Percentiles rank a stretch among this genome's conserved stretches.
phyloP scores from a whole-genome alignment of 2,888 invertebrate species.

The Cephus spinipes region DNA sequence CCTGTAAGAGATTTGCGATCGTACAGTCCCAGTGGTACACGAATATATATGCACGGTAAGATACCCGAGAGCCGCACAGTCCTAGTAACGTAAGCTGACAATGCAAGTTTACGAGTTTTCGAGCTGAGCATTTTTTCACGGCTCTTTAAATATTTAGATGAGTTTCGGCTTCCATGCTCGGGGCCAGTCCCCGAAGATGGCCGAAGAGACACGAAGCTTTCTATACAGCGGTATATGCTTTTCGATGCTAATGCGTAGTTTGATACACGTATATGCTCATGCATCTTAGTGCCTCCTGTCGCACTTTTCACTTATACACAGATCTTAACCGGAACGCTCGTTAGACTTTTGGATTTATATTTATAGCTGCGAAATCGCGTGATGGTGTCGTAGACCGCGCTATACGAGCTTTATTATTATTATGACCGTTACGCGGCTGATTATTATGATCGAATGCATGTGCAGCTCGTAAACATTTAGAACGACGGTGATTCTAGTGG shows the following conservation, averaged over 20 bases:
- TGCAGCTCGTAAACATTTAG: background rate
- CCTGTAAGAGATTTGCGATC: background rate
- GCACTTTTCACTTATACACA: background rate
- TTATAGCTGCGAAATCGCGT: background rate
- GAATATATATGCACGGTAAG: background rate
- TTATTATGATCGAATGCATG: conserved; percentile 4
- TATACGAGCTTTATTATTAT: background rate
- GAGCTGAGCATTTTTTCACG: background rate
- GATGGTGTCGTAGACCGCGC: background rate
- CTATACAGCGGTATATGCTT: background rate
- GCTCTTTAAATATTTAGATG: background rate
- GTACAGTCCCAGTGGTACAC: background rate
- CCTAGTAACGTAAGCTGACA: background rate
- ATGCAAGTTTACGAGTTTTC: background rate
- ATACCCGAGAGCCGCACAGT: background rate
- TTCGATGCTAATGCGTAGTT: background rate
- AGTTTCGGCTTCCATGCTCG: background rate
- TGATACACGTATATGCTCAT: background rate
- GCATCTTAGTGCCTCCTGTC: background rate
- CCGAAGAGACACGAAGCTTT: background rate
- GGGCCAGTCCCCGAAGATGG: background rate
- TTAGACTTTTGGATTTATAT: conserved; percentile 4
- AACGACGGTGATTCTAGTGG: background rate
- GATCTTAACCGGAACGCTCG: background rate
- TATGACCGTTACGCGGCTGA: background rate